These are phyloP conservation scores for Sclerodermus sp. DNA, from an alignment of 2,888 invertebrate genomes.

Conservation along the genomic window DNA sequence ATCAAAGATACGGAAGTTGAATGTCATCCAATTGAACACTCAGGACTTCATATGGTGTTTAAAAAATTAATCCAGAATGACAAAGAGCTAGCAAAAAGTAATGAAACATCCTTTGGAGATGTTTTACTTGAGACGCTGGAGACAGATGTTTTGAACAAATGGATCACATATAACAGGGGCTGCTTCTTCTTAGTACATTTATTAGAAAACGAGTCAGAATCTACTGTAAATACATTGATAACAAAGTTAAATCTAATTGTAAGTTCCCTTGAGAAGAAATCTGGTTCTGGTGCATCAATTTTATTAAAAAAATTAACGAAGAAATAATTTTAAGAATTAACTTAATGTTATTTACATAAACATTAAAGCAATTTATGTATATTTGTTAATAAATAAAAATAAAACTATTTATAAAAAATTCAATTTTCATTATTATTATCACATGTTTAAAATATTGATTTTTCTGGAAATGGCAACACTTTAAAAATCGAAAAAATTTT, in stretches of 20 bases:
- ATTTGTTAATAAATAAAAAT: too few relatives aligned
- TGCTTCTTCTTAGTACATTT: conserved; percentile 74
- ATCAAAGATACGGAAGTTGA: conserved; percentile 49
- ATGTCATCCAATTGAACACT: conserved; percentile 67
- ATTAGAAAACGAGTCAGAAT: conserved; percentile 65
- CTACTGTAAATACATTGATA: conserved; percentile 58
- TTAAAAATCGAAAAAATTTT: too few relatives aligned
- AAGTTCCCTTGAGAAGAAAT: conserved; percentile 61
- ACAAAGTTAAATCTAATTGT: conserved; percentile 59
- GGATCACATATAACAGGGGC: conserved; percentile 74
- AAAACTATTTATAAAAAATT: too few relatives aligned
- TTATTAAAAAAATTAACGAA: conserved; percentile 62
- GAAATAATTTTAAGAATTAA: not conserved
- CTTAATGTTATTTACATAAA: too few relatives aligned
- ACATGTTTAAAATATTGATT: too few relatives aligned
- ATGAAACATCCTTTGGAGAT: conserved; percentile 61
- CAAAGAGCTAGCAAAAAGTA: conserved; percentile 56
- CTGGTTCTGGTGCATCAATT: conserved; percentile 66
- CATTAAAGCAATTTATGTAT: too few relatives aligned
- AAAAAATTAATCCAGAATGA: conserved; percentile 75
- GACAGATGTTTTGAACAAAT: conserved; percentile 62
- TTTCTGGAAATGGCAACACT: too few relatives aligned
- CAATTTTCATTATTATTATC: too few relatives aligned
- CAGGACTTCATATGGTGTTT: conserved; percentile 74
- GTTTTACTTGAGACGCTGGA: conserved; percentile 61